phyloP scores from a whole-genome alignment of 1,140 invertebrate genomes.

The Bursaphelenchus mucronatus region DNA sequence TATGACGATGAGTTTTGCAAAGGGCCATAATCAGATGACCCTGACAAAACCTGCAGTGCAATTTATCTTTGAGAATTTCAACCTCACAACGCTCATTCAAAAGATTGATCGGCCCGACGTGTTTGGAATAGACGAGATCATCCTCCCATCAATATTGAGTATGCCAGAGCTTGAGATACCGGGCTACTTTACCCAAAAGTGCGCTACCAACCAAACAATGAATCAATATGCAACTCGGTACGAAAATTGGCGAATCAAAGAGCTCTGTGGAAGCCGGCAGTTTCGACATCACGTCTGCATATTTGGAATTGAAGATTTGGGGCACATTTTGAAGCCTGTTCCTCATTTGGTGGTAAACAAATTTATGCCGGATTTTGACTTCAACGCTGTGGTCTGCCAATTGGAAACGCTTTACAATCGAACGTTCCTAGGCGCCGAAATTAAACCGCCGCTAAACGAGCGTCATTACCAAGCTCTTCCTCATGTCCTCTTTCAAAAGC shows the following conservation, averaged over 20 bases:
- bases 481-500: too few relatives aligned
- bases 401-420: conserved; percentile 15
- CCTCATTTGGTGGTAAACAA: conserved; percentile 36
- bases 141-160: conserved; percentile 16
- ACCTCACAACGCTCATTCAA: conserved; percentile 22
- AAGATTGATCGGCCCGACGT: conserved; percentile 18
- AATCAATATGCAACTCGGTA: conserved; percentile 1
- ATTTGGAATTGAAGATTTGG: conserved; percentile 32
- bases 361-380: conserved; percentile 39
- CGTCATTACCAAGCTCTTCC: too few relatives aligned
- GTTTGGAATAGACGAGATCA: conserved; percentile 39
- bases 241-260: conserved; percentile 5
- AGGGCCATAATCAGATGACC: conserved; percentile 18
- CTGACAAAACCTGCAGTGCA: conserved; percentile 32
- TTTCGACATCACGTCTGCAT: conserved; percentile 33
- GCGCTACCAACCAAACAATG: conserved; percentile 3
- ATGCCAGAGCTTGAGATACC: conserved; percentile 16
- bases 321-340: not conserved
- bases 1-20: conserved; percentile 25
- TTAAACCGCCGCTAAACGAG: too few relatives aligned
- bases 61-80: conserved; percentile 29
- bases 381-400: conserved; percentile 32
- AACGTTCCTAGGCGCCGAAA: not conserved
- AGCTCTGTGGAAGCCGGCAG: conserved; percentile 18
- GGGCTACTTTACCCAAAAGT: conserved; percentile 26